Conservation (phyloP, 2,797 vertebrate genomes). For the Microchirus variegatus region DNA sequence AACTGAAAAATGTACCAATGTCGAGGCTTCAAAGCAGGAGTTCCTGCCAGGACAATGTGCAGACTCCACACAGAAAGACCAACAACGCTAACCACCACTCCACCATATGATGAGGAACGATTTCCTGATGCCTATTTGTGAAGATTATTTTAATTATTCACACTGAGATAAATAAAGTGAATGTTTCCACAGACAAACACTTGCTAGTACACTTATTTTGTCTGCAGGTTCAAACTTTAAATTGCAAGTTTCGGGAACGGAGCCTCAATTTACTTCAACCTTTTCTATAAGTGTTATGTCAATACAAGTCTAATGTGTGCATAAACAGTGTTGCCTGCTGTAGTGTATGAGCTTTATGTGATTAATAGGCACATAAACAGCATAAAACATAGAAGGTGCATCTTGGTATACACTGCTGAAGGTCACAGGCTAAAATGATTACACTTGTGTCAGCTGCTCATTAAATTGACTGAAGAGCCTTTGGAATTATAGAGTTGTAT, state of each 20-base stretch:
- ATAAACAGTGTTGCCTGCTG: background rate
- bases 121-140: too few relatives aligned
- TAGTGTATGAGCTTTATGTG: background rate
- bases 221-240: background rate
- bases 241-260: background rate
- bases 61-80: too few relatives aligned
- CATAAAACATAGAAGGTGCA: background rate
- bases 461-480: constrained; percentile 41
- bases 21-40: too few relatives aligned
- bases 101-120: too few relatives aligned
- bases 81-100: too few relatives aligned
- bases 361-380: constrained; percentile 28
- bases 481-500: constrained; percentile 20
- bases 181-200: too few relatives aligned
- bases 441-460: constrained; percentile 37
- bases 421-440: constrained; percentile 37
- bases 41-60: too few relatives aligned
- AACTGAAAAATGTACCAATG: too few relatives aligned
- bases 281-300: background rate
- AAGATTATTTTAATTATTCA: too few relatives aligned
- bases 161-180: too few relatives aligned
- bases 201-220: too few relatives aligned
- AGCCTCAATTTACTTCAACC: background rate
- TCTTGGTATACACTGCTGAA: constrained; percentile 26
- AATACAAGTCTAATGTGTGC: constrained; percentile 7